Conservation (phyloP, 2,888 invertebrate species). For the Nycteola revayana region DNA sequence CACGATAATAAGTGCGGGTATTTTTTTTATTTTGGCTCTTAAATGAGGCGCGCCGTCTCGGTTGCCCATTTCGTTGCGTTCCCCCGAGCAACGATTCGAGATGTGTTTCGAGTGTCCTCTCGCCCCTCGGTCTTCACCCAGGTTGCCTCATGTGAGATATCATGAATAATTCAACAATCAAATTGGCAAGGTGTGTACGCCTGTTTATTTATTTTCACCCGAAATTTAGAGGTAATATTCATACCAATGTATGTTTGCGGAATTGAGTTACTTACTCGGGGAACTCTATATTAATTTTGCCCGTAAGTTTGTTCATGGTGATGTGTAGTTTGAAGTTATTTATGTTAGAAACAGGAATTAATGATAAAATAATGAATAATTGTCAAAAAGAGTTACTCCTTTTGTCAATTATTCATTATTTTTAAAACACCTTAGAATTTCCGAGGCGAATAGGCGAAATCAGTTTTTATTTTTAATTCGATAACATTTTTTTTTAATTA, state of each 20-base stretch:
- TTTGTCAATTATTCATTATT: too few species aligned
- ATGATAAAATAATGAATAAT: too few species aligned
- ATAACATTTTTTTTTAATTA: slow-evolving; percentile 48
- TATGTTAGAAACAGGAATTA: too few species aligned
- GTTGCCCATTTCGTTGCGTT: slow-evolving; percentile 67
- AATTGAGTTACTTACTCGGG: slow-evolving; percentile 27
- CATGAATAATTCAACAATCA: slow-evolving; percentile 80
- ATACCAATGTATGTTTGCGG: slow-evolving; percentile 41
- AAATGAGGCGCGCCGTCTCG: slow-evolving; percentile 52
- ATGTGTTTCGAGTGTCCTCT: slow-evolving; percentile 52
- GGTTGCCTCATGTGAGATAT: slow-evolving; percentile 58
- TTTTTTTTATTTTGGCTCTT: slow-evolving; percentile 54
- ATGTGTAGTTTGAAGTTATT: neutral
- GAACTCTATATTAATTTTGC: slow-evolving; percentile 34
- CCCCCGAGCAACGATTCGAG: slow-evolving; percentile 51
- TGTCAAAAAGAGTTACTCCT: too few species aligned
- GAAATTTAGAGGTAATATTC: slow-evolving; percentile 65
- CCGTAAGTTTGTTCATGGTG: slow-evolving; percentile 8
- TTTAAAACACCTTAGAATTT: too few species aligned
- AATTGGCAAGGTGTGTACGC: slow-evolving; percentile 74
- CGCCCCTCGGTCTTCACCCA: slow-evolving; percentile 39
- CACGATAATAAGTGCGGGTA: slow-evolving; percentile 46
- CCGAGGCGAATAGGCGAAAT: slow-evolving; percentile 14
- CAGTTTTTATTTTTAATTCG: slow-evolving; percentile 40
- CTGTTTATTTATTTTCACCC: slow-evolving; percentile 73